These are phyloP conservation scores for Cherax destructor DNA, from an alignment of 1,140 invertebrate genomes.

Conservation along the genomic window DNA sequence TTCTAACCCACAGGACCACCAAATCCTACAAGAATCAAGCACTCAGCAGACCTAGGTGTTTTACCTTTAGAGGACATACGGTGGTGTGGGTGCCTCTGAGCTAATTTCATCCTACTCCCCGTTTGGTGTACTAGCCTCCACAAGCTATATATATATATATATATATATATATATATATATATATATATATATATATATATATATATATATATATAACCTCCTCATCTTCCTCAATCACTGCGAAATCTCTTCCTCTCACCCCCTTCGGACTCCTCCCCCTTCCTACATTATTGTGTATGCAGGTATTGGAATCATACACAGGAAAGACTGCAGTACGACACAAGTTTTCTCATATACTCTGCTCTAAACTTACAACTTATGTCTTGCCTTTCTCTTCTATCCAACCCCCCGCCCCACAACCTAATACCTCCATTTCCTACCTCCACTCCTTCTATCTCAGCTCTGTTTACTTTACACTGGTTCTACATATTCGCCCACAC, in stretches of 20 bases:
- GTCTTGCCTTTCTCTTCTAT: background rate
- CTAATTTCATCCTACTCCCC: no score
- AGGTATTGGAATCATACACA: background rate
- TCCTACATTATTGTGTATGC: background rate
- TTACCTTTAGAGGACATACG: no score
- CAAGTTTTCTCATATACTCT: constrained; percentile 11
- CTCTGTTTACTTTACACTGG: no score
- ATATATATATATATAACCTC: background rate
- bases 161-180: background rate
- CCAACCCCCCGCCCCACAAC: background rate
- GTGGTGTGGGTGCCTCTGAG: no score
- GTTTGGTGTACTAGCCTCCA: no score
- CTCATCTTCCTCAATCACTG: no score
- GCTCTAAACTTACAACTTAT: background rate
- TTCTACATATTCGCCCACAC: no score
- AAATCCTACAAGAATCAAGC: no score
- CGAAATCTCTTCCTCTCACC: background rate
- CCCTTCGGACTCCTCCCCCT: background rate
- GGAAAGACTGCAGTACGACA: background rate
- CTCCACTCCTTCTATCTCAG: background rate
- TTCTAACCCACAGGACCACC: no score
- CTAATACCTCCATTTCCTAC: background rate
- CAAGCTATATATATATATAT: background rate
- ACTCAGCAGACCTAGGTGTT: no score
- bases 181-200: background rate